Percentiles rank a stretch among this genome's conserved stretches.
phyloP scores from a whole-genome alignment of 1,140 invertebrate species.

The Papilio polyxenes region DNA sequence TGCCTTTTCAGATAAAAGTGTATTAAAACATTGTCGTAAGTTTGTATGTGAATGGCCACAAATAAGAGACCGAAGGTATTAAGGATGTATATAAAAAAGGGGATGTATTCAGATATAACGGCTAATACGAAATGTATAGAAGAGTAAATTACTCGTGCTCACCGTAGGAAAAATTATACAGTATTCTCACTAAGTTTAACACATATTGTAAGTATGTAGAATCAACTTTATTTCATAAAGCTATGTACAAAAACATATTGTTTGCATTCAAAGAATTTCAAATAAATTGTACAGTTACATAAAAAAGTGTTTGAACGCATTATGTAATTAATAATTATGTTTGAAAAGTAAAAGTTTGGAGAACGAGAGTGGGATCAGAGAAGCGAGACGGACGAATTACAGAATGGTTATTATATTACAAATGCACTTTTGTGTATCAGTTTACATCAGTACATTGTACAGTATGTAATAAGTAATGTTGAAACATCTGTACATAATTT shows the following conservation, averaged over 20 bases:
- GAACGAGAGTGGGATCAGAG: constrained; percentile 45
- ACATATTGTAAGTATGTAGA: too few relatives aligned
- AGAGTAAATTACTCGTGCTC: too few relatives aligned
- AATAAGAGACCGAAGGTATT: too few relatives aligned
- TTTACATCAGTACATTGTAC: neutral
- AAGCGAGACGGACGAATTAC: constrained; percentile 44
- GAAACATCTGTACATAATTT: neutral
- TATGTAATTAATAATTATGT: constrained; percentile 13
- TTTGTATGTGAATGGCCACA: too few relatives aligned
- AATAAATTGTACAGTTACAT: neutral
- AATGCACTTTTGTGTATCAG: constrained; percentile 18
- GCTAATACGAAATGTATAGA: too few relatives aligned
- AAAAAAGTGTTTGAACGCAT: neutral
- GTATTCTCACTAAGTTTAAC: too few relatives aligned
- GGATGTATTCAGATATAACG: too few relatives aligned
- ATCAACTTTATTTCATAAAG: neutral
- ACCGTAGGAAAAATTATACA: too few relatives aligned
- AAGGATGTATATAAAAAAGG: too few relatives aligned
- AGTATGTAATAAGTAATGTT: neutral
- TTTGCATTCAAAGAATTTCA: neutral
- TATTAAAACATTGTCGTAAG: too few relatives aligned
- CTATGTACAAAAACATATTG: neutral
- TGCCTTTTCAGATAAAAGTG: too few relatives aligned
- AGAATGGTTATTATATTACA: constrained; percentile 15
- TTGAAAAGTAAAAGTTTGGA: constrained; percentile 40